A percentile compares a stretch with the other conserved stretches of the same genome.
phyloP scores from a whole-genome alignment of 2,797 vertebrate genomes.

The Synanceia verrucosa region DNA sequence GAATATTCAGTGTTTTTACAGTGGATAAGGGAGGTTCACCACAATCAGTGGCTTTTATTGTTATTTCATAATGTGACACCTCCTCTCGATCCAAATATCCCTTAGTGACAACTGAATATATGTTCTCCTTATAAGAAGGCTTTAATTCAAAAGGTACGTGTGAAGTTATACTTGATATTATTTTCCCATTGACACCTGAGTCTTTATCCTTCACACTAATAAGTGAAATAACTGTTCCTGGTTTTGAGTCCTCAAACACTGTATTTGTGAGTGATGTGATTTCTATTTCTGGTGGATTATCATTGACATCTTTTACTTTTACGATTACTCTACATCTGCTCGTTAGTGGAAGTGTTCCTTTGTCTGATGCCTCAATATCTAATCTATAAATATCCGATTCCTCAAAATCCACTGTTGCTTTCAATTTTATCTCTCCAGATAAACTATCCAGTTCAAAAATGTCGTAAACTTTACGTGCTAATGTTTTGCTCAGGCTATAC shows the following conservation, averaged over 20 bases:
- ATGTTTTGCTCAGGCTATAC: slow-evolving; percentile 58
- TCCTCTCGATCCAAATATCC: slow-evolving; percentile 79
- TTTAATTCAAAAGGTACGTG: slow-evolving; percentile 65
- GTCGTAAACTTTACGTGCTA: slow-evolving; percentile 35
- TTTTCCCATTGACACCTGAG: slow-evolving; percentile 79
- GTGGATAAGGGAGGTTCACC: slow-evolving; percentile 78
- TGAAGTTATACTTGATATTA: slow-evolving; percentile 43
- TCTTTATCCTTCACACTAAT: slow-evolving; percentile 85
- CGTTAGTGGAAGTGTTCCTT: slow-evolving; percentile 52
- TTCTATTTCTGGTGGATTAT: slow-evolving; percentile 67
- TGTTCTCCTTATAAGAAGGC: slow-evolving; percentile 62
- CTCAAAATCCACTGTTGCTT: slow-evolving; percentile 62
- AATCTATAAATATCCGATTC: slow-evolving; percentile 46
- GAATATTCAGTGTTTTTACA: slow-evolving; percentile 70
- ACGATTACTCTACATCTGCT: slow-evolving; percentile 41
- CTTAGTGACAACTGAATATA: slow-evolving; percentile 61
- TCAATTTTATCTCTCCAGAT: slow-evolving; percentile 66
- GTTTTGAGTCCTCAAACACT: slow-evolving; percentile 55
- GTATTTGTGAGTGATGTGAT: slow-evolving; percentile 56
- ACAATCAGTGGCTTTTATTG: slow-evolving; percentile 78
- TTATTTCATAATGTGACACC: slow-evolving; percentile 73
- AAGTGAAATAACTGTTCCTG: slow-evolving; percentile 80
- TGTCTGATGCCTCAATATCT: slow-evolving; percentile 63
- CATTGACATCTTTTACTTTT: slow-evolving; percentile 64
- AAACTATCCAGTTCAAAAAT: slow-evolving; percentile 53